Evolutionary conservation across 2,888 invertebrate genomes (phyloP).

Genomic region (Caenorhabditis imperialis): DNA sequence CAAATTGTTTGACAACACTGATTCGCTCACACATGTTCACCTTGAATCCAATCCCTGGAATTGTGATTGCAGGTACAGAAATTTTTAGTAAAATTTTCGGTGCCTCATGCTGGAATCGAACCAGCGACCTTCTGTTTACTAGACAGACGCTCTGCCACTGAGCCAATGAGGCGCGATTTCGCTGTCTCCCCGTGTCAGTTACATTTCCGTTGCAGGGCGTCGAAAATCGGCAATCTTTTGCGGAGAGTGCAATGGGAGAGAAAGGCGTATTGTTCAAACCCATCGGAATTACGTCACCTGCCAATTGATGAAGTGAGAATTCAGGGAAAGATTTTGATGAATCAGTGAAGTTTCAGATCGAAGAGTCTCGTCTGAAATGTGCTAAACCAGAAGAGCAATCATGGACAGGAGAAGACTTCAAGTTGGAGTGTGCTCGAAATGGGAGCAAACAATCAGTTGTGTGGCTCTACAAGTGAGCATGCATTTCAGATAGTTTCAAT

Average conservation of each 20-base stretch:
- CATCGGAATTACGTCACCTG: slow-evolving; percentile 44
- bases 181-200: background rate
- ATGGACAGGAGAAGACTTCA: slow-evolving; percentile 36
- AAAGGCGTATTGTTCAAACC: slow-evolving; percentile 54
- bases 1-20: slow-evolving; percentile 45
- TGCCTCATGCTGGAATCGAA: slow-evolving; percentile 76
- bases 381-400: slow-evolving; percentile 29
- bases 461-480: slow-evolving; percentile 49
- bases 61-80: slow-evolving; percentile 72
- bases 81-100: slow-evolving; percentile 17
- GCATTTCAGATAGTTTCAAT: too few species aligned
- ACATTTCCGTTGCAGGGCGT: slow-evolving; percentile 19
- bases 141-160: slow-evolving; percentile 78
- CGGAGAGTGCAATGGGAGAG: slow-evolving; percentile 25
- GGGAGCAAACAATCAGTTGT: slow-evolving; percentile 17
- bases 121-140: slow-evolving; percentile 78
- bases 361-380: slow-evolving; percentile 20
- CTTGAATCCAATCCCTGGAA: slow-evolving; percentile 72
- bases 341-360: slow-evolving; percentile 16
- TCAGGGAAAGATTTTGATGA: too few species aligned
- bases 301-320: slow-evolving; percentile 32
- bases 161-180: slow-evolving; percentile 71
- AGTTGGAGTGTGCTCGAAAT: slow-evolving; percentile 27
- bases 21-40: slow-evolving; percentile 33
- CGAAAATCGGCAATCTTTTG: slow-evolving; percentile 15